Conservation (phyloP, 1,140 invertebrate genomes). For the Solen grandis region DNA sequence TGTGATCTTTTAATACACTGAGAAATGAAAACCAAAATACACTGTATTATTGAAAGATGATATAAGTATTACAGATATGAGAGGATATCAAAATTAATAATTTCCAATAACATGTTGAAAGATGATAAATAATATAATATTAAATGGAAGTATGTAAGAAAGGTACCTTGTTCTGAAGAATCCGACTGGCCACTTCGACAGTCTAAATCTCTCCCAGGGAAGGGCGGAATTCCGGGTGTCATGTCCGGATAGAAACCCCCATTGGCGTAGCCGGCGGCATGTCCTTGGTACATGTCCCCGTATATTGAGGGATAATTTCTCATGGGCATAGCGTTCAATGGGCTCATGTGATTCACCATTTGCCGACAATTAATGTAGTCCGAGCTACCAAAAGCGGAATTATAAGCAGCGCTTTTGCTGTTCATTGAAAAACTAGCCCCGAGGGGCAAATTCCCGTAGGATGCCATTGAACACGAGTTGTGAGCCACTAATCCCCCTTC, state of each 20-base stretch:
- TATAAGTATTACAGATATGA: no score
- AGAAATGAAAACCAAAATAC: no score
- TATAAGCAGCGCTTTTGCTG: conserved; percentile 71
- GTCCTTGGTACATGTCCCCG: conserved; percentile 77
- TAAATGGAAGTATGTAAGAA: no score
- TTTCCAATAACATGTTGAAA: no score
- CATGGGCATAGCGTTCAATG: conserved; percentile 74
- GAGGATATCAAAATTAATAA: no score
- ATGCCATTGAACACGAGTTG: conserved; percentile 77
- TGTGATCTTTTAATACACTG: no score
- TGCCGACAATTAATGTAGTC: conserved; percentile 78
- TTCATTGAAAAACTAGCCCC: conserved; percentile 77
- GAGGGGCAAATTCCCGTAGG: conserved; percentile 75
- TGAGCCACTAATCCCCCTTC: conserved; percentile 61
- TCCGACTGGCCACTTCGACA: conserved; percentile 74
- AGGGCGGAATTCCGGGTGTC: conserved; percentile 70
- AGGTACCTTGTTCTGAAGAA: conserved; percentile 74
- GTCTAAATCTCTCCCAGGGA: conserved; percentile 72
- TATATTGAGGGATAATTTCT: conserved; percentile 75
- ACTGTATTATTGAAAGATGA: no score
- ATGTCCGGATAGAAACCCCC: conserved; percentile 78
- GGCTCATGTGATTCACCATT: conserved; percentile 76
- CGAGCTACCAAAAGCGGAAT: conserved; percentile 60
- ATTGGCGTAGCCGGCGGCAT: conserved; percentile 74
- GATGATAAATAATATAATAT: no score